These are phyloP conservation scores for Zaprionus vittiger DNA, from an alignment of 1,140 invertebrate genomes.

Conservation along the genomic window DNA sequence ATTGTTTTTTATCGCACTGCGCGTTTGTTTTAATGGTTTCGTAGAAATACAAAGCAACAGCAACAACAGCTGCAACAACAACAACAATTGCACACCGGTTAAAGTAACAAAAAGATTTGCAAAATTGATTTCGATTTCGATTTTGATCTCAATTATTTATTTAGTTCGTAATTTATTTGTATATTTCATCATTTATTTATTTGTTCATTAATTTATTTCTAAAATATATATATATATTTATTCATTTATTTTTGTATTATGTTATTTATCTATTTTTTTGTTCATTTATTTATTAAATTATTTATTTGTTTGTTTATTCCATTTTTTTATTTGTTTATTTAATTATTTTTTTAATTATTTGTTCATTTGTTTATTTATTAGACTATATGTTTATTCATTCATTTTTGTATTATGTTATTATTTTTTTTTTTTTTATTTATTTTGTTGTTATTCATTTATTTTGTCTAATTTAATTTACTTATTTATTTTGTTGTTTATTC, in stretches of 20 bases:
- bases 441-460: too few species aligned
- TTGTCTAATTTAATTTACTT: too few species aligned
- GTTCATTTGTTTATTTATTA: too few species aligned
- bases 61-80: slow-evolving; percentile 2
- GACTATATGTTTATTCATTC: too few species aligned
- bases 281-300: too few species aligned
- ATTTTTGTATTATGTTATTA: too few species aligned
- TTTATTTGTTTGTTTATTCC: too few species aligned
- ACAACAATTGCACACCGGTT: slow-evolving; percentile 10
- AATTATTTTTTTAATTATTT: background rate
- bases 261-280: background rate
- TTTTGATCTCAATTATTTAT: background rate
- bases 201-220: slow-evolving; percentile 4
- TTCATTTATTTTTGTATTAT: background rate
- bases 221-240: background rate
- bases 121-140: background rate
- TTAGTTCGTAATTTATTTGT: background rate
- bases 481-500: too few species aligned
- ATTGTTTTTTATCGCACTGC: slow-evolving; percentile 17
- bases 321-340: slow-evolving; percentile 6
- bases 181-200: background rate
- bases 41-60: slow-evolving; percentile 11
- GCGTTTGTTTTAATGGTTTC: slow-evolving; percentile 19
- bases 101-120: slow-evolving; percentile 6
- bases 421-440: too few species aligned